Base-by-base conservation (phyloP, 2,797 vertebrate species). In the Lagocephalus sceleratus region DNA sequence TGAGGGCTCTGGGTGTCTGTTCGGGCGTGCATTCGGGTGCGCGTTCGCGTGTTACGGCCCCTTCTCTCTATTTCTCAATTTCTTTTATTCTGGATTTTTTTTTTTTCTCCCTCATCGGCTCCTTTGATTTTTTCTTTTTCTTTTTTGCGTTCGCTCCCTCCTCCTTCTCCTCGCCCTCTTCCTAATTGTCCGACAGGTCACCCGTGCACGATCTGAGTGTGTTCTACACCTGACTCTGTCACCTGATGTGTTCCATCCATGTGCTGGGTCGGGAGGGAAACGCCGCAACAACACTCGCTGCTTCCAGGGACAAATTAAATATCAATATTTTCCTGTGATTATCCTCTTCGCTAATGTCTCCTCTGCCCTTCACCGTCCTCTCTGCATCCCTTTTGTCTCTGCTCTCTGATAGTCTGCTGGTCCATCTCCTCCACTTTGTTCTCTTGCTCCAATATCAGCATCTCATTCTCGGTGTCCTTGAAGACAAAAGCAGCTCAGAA, bases 61-160 rank as follows among this genome's bases (percentile, higher is more conserved):
- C 82, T 89, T 81, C 82, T 74, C 85, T 86, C 81, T 78, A 35
- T 86, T 87, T 86, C 87, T n/a, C n/a, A n/a, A n/a, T n/a, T n/a
- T 81, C 79, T 76, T 84, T 77, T 76, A 73, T 73, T 83, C 68
- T 73, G 57, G 45, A 60, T 79, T 67, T 12, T 40, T 15, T 12
- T 14, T 16, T 5, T 40, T 40, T 77, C 73, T 80, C 60, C 58
- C 47, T 73, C 69, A 72, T 63, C 47, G 26, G 68, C 71, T 76
- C 57, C 17, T 42, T 6, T 35, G 6, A 7, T 35, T 35, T 35
- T 50, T 62, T 67, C 25, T 16, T 17, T 35, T 2, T 51, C 16
- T 32, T 58, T 21, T 39, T 2, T 58, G 57, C 48, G 8, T 47
- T 47, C n/a, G 12, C 29, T 20, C 23, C 15, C 12, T 20, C 26